Evolutionary conservation across 2,113 vertebrate genomes (phyloP).

Genomic region (Microcebus tavaratra): DNA sequence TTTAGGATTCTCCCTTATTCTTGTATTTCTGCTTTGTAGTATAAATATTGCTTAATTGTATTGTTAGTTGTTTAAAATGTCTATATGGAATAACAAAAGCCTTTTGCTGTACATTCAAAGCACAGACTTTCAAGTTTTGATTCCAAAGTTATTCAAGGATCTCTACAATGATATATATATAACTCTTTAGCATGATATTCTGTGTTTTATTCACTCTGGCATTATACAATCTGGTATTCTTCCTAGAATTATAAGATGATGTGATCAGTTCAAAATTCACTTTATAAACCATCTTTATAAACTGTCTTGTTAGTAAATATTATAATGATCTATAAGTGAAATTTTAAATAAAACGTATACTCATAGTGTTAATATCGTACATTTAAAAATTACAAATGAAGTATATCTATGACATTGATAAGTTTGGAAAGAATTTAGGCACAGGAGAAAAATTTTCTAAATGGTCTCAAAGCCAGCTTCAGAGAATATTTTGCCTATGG

Average conservation of each 20-base stretch:
- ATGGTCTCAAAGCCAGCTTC: background rate
- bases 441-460: background rate
- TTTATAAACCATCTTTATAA: background rate
- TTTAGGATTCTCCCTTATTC: background rate
- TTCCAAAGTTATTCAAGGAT: background rate
- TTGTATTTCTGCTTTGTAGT: background rate
- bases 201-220: background rate
- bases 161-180: background rate
- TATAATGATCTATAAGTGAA: background rate
- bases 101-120: background rate
- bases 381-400: background rate
- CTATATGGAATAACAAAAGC: background rate
- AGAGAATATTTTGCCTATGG: background rate
- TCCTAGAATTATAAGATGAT: background rate
- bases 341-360: background rate
- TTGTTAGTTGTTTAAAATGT: background rate
- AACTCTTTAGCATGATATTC: background rate
- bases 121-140: background rate
- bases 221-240: background rate
- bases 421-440: background rate
- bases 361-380: background rate
- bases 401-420: background rate
- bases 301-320: background rate
- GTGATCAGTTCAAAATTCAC: background rate
- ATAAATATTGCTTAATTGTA: background rate